Conservation (phyloP, 1,140 invertebrate genomes). For the Scaptomyza graminum region DNA sequence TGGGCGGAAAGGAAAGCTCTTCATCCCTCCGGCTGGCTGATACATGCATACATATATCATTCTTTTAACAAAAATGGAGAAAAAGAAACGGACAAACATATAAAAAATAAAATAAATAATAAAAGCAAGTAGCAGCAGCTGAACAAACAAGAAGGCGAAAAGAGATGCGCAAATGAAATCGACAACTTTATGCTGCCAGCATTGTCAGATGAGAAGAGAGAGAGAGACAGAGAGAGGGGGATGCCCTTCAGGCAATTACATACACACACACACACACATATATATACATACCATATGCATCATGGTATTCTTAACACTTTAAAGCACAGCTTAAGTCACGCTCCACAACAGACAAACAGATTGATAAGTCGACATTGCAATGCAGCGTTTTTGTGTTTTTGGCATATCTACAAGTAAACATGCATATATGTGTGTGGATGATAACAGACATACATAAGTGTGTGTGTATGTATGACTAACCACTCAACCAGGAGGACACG, state of each 20-base stretch:
- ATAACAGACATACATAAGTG: too few relatives aligned
- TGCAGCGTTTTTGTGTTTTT: not conserved
- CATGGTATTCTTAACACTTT: not conserved
- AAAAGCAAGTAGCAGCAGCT: slow-evolving; percentile 34
- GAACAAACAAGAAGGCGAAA: slow-evolving; percentile 45
- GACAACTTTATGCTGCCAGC: slow-evolving; percentile 3
- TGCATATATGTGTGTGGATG: too few relatives aligned
- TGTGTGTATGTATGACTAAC: not conserved
- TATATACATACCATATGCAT: not conserved
- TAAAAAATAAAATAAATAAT: not conserved
- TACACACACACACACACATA: not conserved
- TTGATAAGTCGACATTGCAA: not conserved
- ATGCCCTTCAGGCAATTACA: not conserved
- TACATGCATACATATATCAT: not conserved
- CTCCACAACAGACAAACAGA: not conserved
- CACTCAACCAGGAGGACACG: not conserved
- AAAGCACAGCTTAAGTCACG: not conserved
- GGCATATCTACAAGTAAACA: too few relatives aligned
- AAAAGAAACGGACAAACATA: not conserved
- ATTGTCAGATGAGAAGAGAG: not conserved
- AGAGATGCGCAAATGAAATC: slow-evolving; percentile 15
- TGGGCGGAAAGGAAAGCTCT: not conserved
- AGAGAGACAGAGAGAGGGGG: too few relatives aligned
- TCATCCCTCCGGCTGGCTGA: not conserved
- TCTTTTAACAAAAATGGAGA: not conserved